Evolutionary conservation across 2,113 vertebrate species (phyloP).

Genomic region (Xerus inauris): DNA sequence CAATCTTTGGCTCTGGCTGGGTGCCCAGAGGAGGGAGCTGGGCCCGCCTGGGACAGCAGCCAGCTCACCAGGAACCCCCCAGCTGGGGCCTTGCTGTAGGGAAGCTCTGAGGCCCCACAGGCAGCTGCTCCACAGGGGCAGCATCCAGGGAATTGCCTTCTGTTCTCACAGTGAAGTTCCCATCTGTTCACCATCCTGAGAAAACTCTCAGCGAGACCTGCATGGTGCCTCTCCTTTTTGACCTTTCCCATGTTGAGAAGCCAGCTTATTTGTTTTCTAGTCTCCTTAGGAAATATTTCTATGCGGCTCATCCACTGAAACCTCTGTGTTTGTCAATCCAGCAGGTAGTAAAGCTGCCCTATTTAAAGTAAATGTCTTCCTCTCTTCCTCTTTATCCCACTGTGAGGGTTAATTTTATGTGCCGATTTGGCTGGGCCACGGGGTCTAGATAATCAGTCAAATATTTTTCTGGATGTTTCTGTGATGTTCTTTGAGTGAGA

Average conservation of each 20-base stretch:
- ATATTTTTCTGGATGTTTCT: not conserved
- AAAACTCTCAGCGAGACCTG: not conserved
- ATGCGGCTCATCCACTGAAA: not conserved
- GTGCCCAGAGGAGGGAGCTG: not conserved
- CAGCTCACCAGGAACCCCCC: not conserved
- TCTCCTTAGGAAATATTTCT: not conserved
- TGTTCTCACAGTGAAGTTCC: not conserved
- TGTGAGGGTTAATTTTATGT: not conserved
- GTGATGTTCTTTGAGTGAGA: not conserved
- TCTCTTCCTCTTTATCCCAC: not conserved
- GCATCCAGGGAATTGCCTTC: not conserved
- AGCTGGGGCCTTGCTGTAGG: not conserved
- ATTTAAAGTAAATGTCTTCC: not conserved
- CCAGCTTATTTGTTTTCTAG: not conserved
- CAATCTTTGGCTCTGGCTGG: not conserved
- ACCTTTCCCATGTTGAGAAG: not conserved
- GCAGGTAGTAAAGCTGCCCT: not conserved
- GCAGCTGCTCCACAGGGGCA: not conserved
- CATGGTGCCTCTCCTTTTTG: not conserved
- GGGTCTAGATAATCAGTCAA: not conserved
- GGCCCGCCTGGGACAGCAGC: not conserved
- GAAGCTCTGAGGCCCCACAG: not conserved
- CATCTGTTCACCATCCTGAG: slow-evolving; percentile 13
- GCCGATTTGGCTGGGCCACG: not conserved
- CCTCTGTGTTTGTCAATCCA: not conserved